These are phyloP conservation scores for Sandelia bainsii DNA, from an alignment of 2,797 vertebrate species.

Conservation along the genomic window DNA sequence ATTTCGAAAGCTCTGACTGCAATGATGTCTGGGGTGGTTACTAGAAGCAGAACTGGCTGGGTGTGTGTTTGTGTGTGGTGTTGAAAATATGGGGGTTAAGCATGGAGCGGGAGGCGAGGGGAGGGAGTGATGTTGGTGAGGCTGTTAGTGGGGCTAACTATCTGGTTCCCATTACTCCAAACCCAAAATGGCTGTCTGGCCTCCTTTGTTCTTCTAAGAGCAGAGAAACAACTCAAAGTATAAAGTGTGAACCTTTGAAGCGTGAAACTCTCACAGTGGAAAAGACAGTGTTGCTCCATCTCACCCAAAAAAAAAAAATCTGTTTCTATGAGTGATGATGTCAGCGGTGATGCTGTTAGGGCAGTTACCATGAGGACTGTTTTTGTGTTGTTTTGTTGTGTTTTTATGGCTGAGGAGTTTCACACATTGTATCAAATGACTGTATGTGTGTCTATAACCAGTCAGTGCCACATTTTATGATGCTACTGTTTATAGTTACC, in stretches of 20 bases:
- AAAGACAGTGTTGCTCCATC: slow-evolving; percentile 30
- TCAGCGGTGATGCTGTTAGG: slow-evolving; percentile 50
- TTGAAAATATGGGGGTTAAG: slow-evolving; percentile 10
- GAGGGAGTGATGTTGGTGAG: slow-evolving; percentile 29
- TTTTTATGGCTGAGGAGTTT: slow-evolving; percentile 33
- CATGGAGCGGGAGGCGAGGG: background rate
- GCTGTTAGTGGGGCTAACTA: slow-evolving; percentile 30
- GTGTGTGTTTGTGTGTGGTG: slow-evolving; percentile 38
- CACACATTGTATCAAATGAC: slow-evolving; percentile 8
- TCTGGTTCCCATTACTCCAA: slow-evolving; percentile 77
- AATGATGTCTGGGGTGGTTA: slow-evolving; percentile 53
- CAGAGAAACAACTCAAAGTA: background rate
- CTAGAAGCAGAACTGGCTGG: slow-evolving; percentile 34
- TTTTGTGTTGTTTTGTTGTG: slow-evolving; percentile 47
- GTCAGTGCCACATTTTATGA: slow-evolving; percentile 38
- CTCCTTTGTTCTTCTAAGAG: slow-evolving; percentile 20
- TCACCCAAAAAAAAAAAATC: background rate
- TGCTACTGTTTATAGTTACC: slow-evolving; percentile 13
- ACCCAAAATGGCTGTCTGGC: slow-evolving; percentile 37
- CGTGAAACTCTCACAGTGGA: slow-evolving; percentile 37
- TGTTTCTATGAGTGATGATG: slow-evolving; percentile 46
- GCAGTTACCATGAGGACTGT: slow-evolving; percentile 56
- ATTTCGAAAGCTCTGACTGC: slow-evolving; percentile 69
- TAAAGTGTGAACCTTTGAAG: slow-evolving; percentile 26
- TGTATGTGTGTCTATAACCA: slow-evolving; percentile 3